Base-by-base conservation (phyloP, 1,140 invertebrate species). In the Laodelphax striatellus region DNA sequence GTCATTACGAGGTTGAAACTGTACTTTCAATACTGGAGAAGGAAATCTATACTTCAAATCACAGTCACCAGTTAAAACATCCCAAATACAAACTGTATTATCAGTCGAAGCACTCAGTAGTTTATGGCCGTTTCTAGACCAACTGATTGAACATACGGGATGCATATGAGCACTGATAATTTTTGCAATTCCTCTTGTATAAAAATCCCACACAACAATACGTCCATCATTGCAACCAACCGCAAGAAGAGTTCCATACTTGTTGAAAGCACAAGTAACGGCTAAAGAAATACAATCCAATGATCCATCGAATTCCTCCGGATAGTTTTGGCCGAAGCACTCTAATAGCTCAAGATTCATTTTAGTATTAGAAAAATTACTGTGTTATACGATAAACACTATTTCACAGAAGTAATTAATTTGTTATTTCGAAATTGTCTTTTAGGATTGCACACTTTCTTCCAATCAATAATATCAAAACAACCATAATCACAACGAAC, bases 201-300 rank as follows among this genome's bases (percentile, higher is more conserved):
- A 75, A 74, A 98, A 98, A 77, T 99, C 97, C 94, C 95, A 98
- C 63, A 99, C 86, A 60, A 98, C 93, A 70, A 99, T 91, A 66
- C 94, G 83, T 1, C 97, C 97, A 82, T 99, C 97, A 74, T 98
- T 99, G 71, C 95, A 98, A 6, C 97, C 97, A 6, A 99, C 96
- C 52, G 95, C 96, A 56, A 99, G 74, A 17, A 98, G 75, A 5
- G 94, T 97, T n/a, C 96, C 68, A 66, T 93, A 80, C 73, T 94
- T 88, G 73, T 99, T 99, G 70, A 98, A 99, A 17, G 88, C 82
- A 77, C 93, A 98, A 2, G 94, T 97, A 16, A 97, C 86, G 13
- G 95, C 95, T 50, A 97, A 78, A 5, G 94, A 97, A 67, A 97
- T 85, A 61, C 85, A 88, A 73, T 88, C 86, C 61, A 89, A 73